Base-by-base conservation (phyloP, 1,140 invertebrate species). In the Daktulosphaira vitifoliae region DNA sequence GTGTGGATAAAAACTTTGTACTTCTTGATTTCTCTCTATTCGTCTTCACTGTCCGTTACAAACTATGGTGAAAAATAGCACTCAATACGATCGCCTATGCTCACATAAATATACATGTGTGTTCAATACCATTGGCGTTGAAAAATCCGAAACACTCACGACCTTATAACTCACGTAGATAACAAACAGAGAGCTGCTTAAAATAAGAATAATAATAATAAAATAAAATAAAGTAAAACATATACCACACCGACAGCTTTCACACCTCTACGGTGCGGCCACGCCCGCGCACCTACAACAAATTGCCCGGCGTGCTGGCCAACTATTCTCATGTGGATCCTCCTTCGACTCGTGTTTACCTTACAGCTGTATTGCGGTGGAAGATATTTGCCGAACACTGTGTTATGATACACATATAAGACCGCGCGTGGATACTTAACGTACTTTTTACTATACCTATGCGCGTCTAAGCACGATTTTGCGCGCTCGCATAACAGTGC, bases 131-230 rank as follows among this genome's bases (percentile, higher is more conserved):
- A n/a, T n/a, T n/a, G n/a, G n/a, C n/a, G n/a, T n/a, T n/a, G n/a
- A 56, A 42, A 48, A 56, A 62, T 48, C 26, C 42, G 29, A 62
- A 62, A 62, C 56, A n/a, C 42, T 62, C 56, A 62, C 56, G 56
- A 62, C 56, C 56, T 20, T 62, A 62, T 62, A 62, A 62, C 56
- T 62, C 56, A 62, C 20, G 56, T 42, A 48, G 56, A 62, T 62
- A 62, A 62, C 53, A n/a, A 25, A 22, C 39, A 22, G 13, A 38
- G 13, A 6, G 52, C 11, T 53, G 38, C 38, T 53, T 22, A 22
- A 38, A 53, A 37, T n/a, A 50, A n/a, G n/a, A n/a, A n/a, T n/a
- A n/a, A n/a, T n/a, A n/a, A n/a, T n/a, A n/a, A n/a, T n/a, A n/a
- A n/a, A n/a, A n/a, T n/a, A n/a, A n/a, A n/a, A n/a, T n/a, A n/a